Percentiles rank a stretch among this genome's conserved stretches.
Evolutionary conservation across 2,797 vertebrate species (phyloP).

Genomic region (Calcarius lapponicus): DNA sequence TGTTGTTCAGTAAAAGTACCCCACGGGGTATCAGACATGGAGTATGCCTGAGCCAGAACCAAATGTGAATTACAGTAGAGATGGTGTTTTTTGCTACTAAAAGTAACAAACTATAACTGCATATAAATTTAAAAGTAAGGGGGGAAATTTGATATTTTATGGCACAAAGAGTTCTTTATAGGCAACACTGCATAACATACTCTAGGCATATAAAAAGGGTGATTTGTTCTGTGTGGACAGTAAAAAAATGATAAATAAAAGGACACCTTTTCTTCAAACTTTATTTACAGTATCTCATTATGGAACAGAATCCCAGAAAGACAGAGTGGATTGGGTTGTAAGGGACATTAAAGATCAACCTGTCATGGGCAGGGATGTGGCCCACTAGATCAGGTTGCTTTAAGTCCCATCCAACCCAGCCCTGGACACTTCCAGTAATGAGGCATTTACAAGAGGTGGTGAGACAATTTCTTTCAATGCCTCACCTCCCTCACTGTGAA

Average conservation of each 20-base stretch:
- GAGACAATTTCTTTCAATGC: not conserved
- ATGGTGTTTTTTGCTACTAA: not conserved
- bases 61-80: not conserved
- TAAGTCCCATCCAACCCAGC: not conserved
- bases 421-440: not conserved
- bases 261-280: not conserved
- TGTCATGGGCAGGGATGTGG: accelerated
- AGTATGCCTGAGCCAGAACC: not conserved
- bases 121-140: conserved; percentile 35
- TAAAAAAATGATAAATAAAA: not conserved
- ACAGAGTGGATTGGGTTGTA: not conserved
- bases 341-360: not conserved
- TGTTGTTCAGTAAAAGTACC: no score
- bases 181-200: not conserved
- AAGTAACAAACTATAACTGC: not conserved
- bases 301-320: not conserved
- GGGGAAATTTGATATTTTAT: conserved; percentile 8
- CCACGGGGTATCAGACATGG: not conserved
- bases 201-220: not conserved
- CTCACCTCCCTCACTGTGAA: not conserved
- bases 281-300: not conserved
- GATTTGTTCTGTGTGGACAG: not conserved
- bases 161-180: not conserved
- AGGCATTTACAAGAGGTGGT: not conserved
- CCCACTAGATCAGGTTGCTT: no score